Base-by-base conservation (phyloP, 1,140 invertebrate genomes). In the Drosophila elegans region DNA sequence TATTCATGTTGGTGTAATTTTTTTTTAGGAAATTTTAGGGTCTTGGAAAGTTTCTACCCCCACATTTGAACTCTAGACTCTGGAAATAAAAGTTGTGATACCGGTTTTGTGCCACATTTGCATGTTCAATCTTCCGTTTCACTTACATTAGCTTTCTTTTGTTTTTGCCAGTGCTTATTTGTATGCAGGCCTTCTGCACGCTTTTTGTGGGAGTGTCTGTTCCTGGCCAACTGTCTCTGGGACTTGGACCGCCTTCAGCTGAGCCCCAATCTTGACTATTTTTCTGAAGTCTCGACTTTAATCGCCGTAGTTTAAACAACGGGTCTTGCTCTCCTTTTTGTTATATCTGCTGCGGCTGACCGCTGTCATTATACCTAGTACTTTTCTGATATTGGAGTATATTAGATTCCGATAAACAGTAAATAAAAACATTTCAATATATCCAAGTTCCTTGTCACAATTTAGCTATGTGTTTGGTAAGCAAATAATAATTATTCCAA, bases 91-190 rank as follows among this genome's bases (percentile, higher is more conserved):
- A 29, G 46, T n/a, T 51, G n/a, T 13, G 12, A 29, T n/a, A 13
- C 25, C 5, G 38, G 10, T 49, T 49, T 6, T 27, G 4, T 6
- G 16, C 16, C 27, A 25, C 49, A 59, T 48, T 68, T 77, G 74
- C 69, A 78, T 77, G 49, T 42, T 27, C 46, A 48, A 60, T 51
- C 29, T 51, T 73, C 67, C 36, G 46, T 42, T 42, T 29, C 10
- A 38, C 41, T 39, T 13, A 32, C 29, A 57, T 34, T 41, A 32
- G 11, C 51, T 10, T 13, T 21, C 6, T 4, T 25, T 34, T 41
- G n/a, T n/a, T 34, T 48, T 66, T 39, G 4, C 5, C 10, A 4
- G 6, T 36, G 45, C 60, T 52, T 57, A 64, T 75, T 75, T 75
- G 29, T 32, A 74, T 56, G 52, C 42, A 57, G 45, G 52, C 41